A percentile compares a stretch with the other conserved stretches of the same genome.
These are phyloP conservation scores for Molanna angustata DNA, from an alignment of 2,888 invertebrate species.

Conservation along the genomic window DNA sequence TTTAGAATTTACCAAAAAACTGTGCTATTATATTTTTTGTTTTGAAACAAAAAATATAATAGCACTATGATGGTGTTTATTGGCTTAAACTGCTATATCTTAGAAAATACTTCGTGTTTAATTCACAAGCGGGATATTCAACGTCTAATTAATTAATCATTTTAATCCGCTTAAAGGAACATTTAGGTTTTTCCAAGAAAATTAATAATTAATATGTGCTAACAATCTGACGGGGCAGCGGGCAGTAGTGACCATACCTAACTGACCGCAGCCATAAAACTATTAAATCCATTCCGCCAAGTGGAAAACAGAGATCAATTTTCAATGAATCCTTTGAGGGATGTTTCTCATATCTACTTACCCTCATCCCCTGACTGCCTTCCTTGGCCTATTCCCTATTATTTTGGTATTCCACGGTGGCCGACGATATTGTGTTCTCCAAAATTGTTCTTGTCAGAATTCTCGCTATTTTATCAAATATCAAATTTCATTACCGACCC, in stretches of 20 bases:
- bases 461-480: background rate
- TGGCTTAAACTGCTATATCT: too few relatives aligned
- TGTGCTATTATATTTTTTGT: too few relatives aligned
- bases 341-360: too few relatives aligned
- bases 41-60: too few relatives aligned
- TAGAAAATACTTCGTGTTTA: too few relatives aligned
- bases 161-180: too few relatives aligned
- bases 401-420: background rate
- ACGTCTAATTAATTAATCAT: too few relatives aligned
- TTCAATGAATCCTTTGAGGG: slow-evolving; percentile 29
- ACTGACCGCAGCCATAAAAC: slow-evolving; percentile 30
- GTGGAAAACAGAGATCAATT: slow-evolving; percentile 32
- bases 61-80: too few relatives aligned
- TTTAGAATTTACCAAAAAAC: too few relatives aligned
- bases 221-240: background rate
- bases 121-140: too few relatives aligned
- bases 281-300: slow-evolving; percentile 30
- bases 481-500: background rate
- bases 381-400: background rate
- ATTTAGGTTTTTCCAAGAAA: slow-evolving; percentile 8
- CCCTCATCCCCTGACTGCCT: slow-evolving; percentile 1
- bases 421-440: background rate
- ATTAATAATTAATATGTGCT: slow-evolving; percentile 9
- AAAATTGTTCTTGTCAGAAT: background rate
- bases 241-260: slow-evolving; percentile 6